phyloP scores from a whole-genome alignment of 2,888 invertebrate species.

The Entomobrya proxima region DNA sequence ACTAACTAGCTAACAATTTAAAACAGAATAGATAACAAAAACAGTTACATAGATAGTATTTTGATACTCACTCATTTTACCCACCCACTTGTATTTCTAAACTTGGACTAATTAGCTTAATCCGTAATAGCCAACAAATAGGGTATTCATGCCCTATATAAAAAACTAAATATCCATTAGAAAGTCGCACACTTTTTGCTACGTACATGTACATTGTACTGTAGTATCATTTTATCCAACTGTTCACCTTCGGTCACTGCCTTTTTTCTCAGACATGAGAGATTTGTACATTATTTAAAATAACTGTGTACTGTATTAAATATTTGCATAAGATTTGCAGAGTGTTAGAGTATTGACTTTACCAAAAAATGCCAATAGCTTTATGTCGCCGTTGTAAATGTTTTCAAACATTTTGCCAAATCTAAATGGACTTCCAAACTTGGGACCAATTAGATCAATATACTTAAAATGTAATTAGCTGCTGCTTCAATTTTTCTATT shows the following conservation, averaged over 20 bases:
- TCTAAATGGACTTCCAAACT: no score
- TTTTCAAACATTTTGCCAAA: no score
- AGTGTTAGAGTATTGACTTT: background rate
- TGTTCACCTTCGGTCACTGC: constrained; percentile 17
- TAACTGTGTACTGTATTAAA: background rate
- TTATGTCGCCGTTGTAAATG: background rate
- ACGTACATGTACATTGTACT: no score
- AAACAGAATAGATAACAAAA: background rate
- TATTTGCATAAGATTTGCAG: background rate
- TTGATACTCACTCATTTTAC: constrained; percentile 54
- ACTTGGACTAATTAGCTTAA: constrained; percentile 9
- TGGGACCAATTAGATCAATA: no score
- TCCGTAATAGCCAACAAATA: background rate
- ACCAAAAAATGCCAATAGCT: background rate
- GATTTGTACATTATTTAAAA: background rate
- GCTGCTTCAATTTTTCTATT: no score
- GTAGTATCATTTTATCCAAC: background rate
- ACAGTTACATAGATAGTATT: constrained; percentile 34
- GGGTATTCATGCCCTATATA: no score
- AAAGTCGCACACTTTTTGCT: background rate
- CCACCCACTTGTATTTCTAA: background rate
- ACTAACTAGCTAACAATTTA: constrained; percentile 77
- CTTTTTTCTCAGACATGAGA: no score
- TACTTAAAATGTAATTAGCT: no score
- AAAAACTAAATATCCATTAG: background rate